Evolutionary conservation across 1,140 invertebrate genomes (phyloP).

Genomic region (Maniola jurtina): DNA sequence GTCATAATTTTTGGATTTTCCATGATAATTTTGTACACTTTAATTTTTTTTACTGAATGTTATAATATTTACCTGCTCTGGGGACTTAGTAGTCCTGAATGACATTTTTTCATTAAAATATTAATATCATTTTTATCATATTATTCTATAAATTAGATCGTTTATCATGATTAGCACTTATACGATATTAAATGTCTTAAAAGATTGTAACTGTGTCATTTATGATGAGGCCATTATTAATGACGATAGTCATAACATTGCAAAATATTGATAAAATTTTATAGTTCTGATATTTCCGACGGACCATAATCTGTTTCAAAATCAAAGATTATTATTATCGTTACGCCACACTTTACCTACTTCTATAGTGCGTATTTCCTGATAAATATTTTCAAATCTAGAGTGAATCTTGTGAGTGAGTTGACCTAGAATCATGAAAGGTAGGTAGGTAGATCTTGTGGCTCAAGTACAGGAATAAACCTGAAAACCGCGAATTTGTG

Average conservation of each 20-base stretch:
- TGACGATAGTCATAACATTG: neutral
- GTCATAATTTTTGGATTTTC: neutral
- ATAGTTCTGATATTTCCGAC: conserved; percentile 1
- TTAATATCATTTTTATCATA: conserved; percentile 4
- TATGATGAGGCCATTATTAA: conserved; percentile 3
- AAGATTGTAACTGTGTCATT: conserved; percentile 2
- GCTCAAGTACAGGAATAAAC: too few species aligned
- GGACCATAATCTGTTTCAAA: neutral
- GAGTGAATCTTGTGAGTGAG: too few species aligned
- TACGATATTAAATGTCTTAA: conserved; percentile 5
- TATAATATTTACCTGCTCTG: neutral
- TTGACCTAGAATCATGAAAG: too few species aligned
- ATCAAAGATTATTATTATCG: neutral
- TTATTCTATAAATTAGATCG: neutral
- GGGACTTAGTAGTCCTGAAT: neutral
- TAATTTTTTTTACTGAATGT: neutral
- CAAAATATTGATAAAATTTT: conserved; percentile 12
- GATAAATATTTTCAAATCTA: too few species aligned
- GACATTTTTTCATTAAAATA: neutral
- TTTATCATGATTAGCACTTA: neutral
- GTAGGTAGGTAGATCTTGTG: too few species aligned
- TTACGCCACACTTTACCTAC: too few species aligned
- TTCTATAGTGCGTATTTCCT: too few species aligned
- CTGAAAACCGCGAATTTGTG: too few species aligned
- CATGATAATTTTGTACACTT: neutral